Evolutionary conservation across 2,888 invertebrate species (phyloP).

Genomic region (Pocota personata): DNA sequence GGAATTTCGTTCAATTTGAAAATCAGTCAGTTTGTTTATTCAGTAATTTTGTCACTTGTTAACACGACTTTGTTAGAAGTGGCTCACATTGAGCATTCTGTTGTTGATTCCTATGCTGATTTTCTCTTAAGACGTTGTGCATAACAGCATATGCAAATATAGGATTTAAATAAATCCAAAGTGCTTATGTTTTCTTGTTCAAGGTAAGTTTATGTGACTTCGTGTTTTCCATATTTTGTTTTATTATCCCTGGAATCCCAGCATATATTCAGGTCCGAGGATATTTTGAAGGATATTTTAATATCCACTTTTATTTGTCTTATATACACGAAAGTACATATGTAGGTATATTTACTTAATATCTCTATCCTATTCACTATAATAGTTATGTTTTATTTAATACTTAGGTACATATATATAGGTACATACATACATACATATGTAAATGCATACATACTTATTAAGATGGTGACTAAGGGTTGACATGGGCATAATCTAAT

Average conservation of each 20-base stretch:
- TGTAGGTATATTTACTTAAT: no score
- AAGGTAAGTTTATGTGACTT: constrained; percentile 27
- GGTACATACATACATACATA: no score
- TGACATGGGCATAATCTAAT: no score
- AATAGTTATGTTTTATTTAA: no score
- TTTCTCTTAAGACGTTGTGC: constrained; percentile 56
- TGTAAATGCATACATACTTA: no score
- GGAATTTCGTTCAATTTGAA: constrained; percentile 57
- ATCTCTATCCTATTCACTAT: no score
- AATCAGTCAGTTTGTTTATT: constrained; percentile 61
- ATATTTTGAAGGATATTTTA: not conserved
- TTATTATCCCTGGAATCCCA: not conserved
- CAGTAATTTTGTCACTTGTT: constrained; percentile 68
- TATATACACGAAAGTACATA: not conserved
- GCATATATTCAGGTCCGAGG: not conserved
- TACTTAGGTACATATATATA: no score
- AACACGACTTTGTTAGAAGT: constrained; percentile 71
- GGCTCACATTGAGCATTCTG: constrained; percentile 48
- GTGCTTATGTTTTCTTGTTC: constrained; percentile 29
- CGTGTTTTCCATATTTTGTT: not conserved
- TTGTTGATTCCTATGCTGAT: constrained; percentile 55
- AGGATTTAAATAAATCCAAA: constrained; percentile 45
- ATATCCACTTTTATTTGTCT: not conserved
- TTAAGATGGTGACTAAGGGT: no score
- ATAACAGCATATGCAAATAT: constrained; percentile 64